Base-by-base conservation (phyloP, 1,140 invertebrate species). In the Trichonephila inaurata region DNA sequence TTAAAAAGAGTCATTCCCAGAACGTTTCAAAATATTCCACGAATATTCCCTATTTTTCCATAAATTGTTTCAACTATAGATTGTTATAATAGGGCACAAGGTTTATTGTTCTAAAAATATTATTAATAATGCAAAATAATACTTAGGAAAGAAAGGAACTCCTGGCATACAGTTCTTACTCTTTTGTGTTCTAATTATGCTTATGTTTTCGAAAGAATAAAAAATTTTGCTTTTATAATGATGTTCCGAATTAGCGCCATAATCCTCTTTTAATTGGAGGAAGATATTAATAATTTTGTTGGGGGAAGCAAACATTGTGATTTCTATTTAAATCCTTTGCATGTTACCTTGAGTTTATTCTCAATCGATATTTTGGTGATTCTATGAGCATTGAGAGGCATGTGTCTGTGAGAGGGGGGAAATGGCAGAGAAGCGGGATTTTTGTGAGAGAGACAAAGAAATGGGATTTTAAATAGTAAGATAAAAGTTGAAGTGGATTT, bases 191-290 rank as follows among this genome's bases (percentile, higher is more conserved):
- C 7, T 77, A 77, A 77, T 77, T 40, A 77, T 77, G 3, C 24
- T 40, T 6, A 24, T 16, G 69, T 51, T 7, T 51, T 10, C 51
- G 7, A 51, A 51, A 3, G 1, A 18, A 64, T 64, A 64, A 64
- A 64, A 72, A 16, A 1, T 5, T 33, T 40, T 64, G 21, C 33
- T 77, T 77, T 33, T 7, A 77, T 77, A 77, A 77, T 77, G 72
- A 77, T 77, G 72, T 19, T 77, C 72, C 4, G 18, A 18, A 33
- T 77, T 77, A 77, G 18, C 28, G n/a, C 14, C 19, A 18, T 77
- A 77, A 77, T 77, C 72, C 28, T 40, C 14, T 77, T 33, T 28
- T 77, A 77, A 77, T 77, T 77, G 72, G 72, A 77, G 10, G 33
- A 40, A 12, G 28, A 77, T 40, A 40, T 16, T 18, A 77, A 77